Conservation (phyloP, 2,888 invertebrate genomes). For the Pherbina coryleti region DNA sequence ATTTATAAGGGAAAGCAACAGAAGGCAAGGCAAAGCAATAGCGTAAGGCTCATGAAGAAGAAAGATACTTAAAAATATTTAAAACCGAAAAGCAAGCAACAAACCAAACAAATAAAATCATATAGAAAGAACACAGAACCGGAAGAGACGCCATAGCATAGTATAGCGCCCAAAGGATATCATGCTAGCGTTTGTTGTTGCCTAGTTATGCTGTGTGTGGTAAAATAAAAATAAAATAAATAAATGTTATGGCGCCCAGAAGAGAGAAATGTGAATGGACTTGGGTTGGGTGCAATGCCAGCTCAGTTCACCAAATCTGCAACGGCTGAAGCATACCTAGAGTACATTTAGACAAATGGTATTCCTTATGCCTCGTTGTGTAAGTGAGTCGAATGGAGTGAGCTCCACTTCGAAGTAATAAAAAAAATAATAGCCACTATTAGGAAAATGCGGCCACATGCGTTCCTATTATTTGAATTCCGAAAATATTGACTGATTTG, state of each 20-base stretch:
- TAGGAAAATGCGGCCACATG: no score
- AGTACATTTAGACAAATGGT: no score
- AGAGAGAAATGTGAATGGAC: background rate
- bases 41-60: background rate
- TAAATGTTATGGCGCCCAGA: slow-evolving; percentile 1
- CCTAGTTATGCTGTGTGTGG: background rate
- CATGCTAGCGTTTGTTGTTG: background rate
- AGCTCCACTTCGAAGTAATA: no score
- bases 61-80: background rate
- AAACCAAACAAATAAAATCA: background rate
- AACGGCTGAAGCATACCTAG: no score
- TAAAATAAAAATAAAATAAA: background rate
- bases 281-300: no score
- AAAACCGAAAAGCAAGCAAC: background rate
- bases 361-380: no score
- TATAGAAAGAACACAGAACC: background rate
- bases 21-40: background rate
- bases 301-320: no score
- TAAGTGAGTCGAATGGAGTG: no score
- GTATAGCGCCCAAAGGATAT: background rate
- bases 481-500: no score
- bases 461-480: no score
- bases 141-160: background rate
- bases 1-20: background rate
- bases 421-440: no score